Conservation (phyloP, 2,113 vertebrate genomes). For the Cyanoliseus patagonus region DNA sequence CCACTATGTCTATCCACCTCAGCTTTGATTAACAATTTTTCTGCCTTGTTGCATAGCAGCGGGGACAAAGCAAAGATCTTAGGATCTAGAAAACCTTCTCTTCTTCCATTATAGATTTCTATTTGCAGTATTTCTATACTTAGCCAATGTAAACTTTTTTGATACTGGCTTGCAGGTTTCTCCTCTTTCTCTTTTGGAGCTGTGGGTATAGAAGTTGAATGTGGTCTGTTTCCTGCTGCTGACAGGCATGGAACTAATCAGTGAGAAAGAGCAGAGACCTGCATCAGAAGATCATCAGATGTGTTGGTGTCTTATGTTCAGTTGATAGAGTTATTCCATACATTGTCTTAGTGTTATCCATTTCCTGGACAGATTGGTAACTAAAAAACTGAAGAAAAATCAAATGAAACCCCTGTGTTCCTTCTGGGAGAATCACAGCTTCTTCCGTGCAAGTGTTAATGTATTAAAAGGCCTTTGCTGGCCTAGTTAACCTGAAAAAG, state of each 20-base stretch:
- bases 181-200: neutral
- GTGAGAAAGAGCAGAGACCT: neutral
- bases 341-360: neutral
- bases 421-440: neutral
- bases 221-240: neutral
- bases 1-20: neutral
- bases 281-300: neutral
- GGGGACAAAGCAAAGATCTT: neutral
- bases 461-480: neutral
- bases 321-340: neutral
- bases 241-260: neutral
- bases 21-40: neutral
- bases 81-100: neutral
- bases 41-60: neutral
- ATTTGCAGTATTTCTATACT: neutral
- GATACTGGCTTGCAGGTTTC: neutral
- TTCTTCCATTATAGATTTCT: neutral
- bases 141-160: neutral
- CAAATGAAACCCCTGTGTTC: accelerated
- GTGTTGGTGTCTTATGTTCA: neutral
- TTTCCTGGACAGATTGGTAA: neutral
- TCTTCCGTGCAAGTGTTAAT: neutral
- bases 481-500: neutral
- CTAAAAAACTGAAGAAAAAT: neutral
- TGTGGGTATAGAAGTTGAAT: neutral